These are phyloP conservation scores for Cygnus olor DNA, from an alignment of 2,797 vertebrate species.

Conservation along the genomic window DNA sequence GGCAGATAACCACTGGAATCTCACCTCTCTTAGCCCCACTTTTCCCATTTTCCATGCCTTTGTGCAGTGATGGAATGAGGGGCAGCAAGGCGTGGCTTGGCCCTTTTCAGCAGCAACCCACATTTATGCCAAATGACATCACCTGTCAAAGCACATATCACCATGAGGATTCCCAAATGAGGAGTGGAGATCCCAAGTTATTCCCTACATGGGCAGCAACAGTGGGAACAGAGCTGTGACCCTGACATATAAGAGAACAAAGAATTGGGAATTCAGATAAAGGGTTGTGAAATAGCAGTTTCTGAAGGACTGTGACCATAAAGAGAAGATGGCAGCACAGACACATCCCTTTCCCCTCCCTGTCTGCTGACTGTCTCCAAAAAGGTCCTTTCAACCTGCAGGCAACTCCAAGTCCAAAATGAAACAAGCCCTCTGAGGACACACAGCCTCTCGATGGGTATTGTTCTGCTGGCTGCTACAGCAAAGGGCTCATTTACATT, in stretches of 20 bases:
- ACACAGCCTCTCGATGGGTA: neutral
- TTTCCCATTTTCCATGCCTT: neutral
- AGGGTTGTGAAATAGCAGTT: neutral
- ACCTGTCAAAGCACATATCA: neutral
- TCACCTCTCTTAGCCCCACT: accelerated
- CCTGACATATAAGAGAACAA: neutral
- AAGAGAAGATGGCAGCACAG: neutral
- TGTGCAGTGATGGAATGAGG: neutral
- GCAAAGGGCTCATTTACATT: neutral
- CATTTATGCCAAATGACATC: neutral
- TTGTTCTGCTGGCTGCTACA: neutral
- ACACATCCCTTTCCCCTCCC: neutral
- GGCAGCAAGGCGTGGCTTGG: no score
- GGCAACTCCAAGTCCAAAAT: neutral
- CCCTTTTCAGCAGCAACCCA: neutral
- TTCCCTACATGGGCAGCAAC: neutral
- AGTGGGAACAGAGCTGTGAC: neutral
- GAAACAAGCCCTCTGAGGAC: neutral
- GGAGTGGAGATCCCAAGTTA: no score
- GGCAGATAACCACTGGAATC: neutral
- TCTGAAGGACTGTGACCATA: neutral
- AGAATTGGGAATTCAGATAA: neutral
- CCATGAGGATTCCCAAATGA: neutral
- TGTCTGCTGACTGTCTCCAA: neutral
- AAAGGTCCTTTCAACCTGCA: neutral